Percentiles rank a stretch among this genome's conserved stretches.
These are phyloP conservation scores for Lordiphosa stackelbergi DNA, from an alignment of 1,140 invertebrate genomes.

Conservation along the genomic window DNA sequence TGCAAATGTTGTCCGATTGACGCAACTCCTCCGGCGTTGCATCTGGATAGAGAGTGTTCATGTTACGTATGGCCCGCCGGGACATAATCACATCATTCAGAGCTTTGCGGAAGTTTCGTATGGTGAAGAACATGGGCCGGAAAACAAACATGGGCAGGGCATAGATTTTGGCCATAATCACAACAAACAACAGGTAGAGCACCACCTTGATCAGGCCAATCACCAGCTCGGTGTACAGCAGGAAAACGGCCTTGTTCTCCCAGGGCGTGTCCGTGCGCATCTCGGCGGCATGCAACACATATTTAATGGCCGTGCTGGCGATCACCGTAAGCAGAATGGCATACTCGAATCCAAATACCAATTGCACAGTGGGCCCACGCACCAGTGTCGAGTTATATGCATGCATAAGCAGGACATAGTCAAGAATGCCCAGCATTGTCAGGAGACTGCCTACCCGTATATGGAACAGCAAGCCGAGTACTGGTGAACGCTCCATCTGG, in stretches of 20 bases:
- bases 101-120: slow-evolving; percentile 98
- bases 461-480: slow-evolving; percentile 97
- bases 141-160: slow-evolving; percentile 99
- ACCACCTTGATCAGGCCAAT: slow-evolving; percentile 94
- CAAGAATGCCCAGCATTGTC: slow-evolving; percentile 87
- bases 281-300: slow-evolving; percentile 95
- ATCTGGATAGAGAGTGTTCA: slow-evolving; percentile 98
- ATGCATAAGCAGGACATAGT: slow-evolving; percentile 93
- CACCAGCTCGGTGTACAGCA: slow-evolving; percentile 97
- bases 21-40: slow-evolving; percentile 95
- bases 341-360: slow-evolving; percentile 99
- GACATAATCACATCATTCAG: slow-evolving; percentile 98
- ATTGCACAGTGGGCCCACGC: slow-evolving; percentile 97
- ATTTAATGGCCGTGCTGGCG: slow-evolving; percentile 96
- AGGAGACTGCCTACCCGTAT: slow-evolving; percentile 92
- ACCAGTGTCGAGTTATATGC: slow-evolving; percentile 96
- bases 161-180: slow-evolving; percentile 98
- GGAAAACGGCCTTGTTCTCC: slow-evolving; percentile 99
- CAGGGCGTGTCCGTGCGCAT: slow-evolving; percentile 97
- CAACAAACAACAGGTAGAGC: slow-evolving; percentile 95
- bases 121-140: slow-evolving; percentile 98
- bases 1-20: slow-evolving; percentile 98
- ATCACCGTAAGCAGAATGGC: slow-evolving; percentile 97
- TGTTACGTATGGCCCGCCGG: slow-evolving; percentile 95
- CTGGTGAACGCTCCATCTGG: slow-evolving; percentile 98